Base-by-base conservation (phyloP, 2,797 vertebrate species). In the Enteromius anoplus region DNA sequence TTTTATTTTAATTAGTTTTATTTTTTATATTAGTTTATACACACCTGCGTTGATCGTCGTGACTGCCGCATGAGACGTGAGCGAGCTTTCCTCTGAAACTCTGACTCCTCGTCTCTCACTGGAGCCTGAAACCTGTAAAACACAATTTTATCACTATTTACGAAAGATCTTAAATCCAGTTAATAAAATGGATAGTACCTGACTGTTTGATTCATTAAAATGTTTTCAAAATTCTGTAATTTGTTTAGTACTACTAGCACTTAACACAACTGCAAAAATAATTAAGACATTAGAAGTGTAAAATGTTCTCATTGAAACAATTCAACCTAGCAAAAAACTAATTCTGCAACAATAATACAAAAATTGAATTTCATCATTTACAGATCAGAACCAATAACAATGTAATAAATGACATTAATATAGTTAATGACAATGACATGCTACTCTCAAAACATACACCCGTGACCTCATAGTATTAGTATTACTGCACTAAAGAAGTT, bases 21-120 rank as follows among this genome's bases (percentile, higher is more conserved):
- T 32, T 64, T 1, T 32, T 32, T 64, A 29, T 15, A 29, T 15
- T 6, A 2, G 10, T 58, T 21, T 26, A 60, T 34, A 34, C 5
- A 72, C 53, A 98, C 97, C 96, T 98, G 97, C 0, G 97, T 98
- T 84, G 96, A 97, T 53, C 96, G 94, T 2, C 97, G 94, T 37
- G 96, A 96, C 90, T 97, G 96, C 1, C 96, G 95, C 95, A 97
- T 93, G 83, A 97, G 94, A 34, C 96, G 95, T 3, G 96, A 98
- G 23, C 96, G 96, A 55, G 96, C 97, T 88, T 97, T 97, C 86
- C 97, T 94, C 91, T 98, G 97, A 64, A 96, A 97, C 83, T 98
- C 97, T 0, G 97, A 97, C 88, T 97, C 97, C 87, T 98, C 97
- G 0, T 97, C 97, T 81, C 97, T 92, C 42, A 95, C 94, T 0